phyloP scores from a whole-genome alignment of 1,140 invertebrate genomes.

The Paraescarpia echinospica region DNA sequence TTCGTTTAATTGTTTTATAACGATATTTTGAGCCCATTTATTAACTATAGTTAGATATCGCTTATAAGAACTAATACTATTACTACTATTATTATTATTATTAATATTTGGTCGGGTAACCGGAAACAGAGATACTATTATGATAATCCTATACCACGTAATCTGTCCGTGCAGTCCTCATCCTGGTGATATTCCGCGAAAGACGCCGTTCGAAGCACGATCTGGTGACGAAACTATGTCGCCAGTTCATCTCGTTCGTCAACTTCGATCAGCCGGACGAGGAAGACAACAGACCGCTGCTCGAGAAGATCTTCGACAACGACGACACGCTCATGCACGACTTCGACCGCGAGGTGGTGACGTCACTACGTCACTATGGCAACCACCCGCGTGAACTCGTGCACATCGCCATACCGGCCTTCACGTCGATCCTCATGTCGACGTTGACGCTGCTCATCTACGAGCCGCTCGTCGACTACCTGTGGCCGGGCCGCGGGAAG shows the following conservation, averaged over 20 bases:
- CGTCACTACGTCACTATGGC: neutral
- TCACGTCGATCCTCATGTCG: neutral
- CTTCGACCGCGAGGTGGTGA: neutral
- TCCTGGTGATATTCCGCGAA: neutral
- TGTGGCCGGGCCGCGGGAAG: constrained; percentile 27
- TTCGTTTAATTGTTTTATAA: too few relatives aligned
- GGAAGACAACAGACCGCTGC: neutral
- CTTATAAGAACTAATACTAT: too few relatives aligned
- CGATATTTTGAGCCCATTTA: too few relatives aligned
- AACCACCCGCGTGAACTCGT: neutral
- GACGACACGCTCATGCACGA: neutral
- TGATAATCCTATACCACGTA: neutral
- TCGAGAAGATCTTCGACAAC: neutral
- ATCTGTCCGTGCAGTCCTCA: neutral
- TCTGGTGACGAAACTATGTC: neutral
- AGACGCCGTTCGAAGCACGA: neutral
- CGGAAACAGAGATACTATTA: too few relatives aligned
- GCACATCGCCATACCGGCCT: neutral
- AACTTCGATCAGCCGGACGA: neutral
- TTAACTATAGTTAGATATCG: too few relatives aligned
- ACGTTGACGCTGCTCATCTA: neutral
- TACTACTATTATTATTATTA: too few relatives aligned
- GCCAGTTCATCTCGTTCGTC: neutral
- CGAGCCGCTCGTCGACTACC: constrained; percentile 8
- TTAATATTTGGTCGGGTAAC: too few relatives aligned